Evolutionary conservation across 1,140 invertebrate species (phyloP), one percentile per base, ranked within the genome.

Genomic region (Cepaea nemoralis): DNA sequence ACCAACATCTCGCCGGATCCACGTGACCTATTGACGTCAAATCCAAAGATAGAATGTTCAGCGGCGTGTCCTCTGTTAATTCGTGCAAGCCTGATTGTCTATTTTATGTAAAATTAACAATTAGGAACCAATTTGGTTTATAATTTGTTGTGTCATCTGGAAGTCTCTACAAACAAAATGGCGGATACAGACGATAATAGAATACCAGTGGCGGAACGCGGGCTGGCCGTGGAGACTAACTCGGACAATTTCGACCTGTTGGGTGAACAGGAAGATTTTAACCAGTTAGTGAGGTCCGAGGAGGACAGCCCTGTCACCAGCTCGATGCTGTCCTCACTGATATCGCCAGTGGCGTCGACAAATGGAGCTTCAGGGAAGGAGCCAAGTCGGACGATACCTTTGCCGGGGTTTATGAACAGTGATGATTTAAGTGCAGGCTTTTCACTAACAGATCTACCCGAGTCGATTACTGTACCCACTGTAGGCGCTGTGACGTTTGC

Each of bases 161-260:
- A n/a, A n/a, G n/a, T n/a, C n/a, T n/a, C n/a, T n/a, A n/a, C n/a
- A n/a, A n/a, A n/a, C n/a, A 16, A n/a, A 6, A 45, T 40, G 42
- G 31, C 1, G 12, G 24, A 27, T n/a, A 76, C 73, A 33, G 48
- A 74, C 14, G 71, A 74, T 39, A 74, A 74, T 48, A 27, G 71
- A 40, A 74, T 74, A 31, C 71, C 14, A 19, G 2, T 74, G 12
- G 27, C 42, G 14, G 16, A 45, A 27, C 12, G 6, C 27, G 16
- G 14, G 33, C 3, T 19, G 24, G 27, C 2, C 10, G 33, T 70
- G 12, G 67, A 70, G 14, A 16, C 10, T 6, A 37, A 24, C 16
- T 70, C 35, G 10, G 12, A 12, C 5, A n/a, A 59, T 24, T 5
- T 59, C 5, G 55, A 45, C 42, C 19, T 45, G 19, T 10, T 10